phyloP scores from a whole-genome alignment of 2,113 vertebrate genomes.

The Danionella cerebrum region DNA sequence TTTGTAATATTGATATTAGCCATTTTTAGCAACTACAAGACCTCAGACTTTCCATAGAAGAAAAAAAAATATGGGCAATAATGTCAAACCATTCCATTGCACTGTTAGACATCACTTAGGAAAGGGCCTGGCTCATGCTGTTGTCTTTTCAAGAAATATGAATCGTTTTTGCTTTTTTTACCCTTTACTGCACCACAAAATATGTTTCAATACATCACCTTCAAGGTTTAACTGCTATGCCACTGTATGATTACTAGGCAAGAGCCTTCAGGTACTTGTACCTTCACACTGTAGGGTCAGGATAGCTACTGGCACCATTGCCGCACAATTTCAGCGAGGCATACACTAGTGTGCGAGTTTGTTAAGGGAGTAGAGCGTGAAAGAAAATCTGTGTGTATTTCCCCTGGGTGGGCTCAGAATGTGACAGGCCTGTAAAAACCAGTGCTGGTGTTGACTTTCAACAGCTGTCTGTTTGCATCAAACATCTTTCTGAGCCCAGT shows the following conservation, averaged over 20 bases:
- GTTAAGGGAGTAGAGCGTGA: conserved; percentile 9
- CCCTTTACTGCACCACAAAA: too few relatives aligned
- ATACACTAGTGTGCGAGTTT: conserved; percentile 16
- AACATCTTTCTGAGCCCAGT: conserved; percentile 3
- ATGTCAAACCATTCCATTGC: too few relatives aligned
- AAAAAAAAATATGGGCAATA: too few relatives aligned
- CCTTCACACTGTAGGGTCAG: neutral
- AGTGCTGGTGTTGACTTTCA: conserved; percentile 29
- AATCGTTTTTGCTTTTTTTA: too few relatives aligned
- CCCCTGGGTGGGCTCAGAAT: conserved; percentile 28
- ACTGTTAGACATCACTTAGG: too few relatives aligned
- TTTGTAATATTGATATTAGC: too few relatives aligned
- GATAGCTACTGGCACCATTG: neutral
- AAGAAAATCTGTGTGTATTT: conserved; percentile 25
- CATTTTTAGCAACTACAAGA: too few relatives aligned
- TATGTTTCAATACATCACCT: too few relatives aligned
- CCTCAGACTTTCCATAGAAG: too few relatives aligned
- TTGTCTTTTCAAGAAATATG: too few relatives aligned
- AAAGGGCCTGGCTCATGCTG: too few relatives aligned
- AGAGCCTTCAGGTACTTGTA: neutral
- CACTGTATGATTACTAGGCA: neutral
- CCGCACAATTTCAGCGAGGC: conserved; percentile 1
- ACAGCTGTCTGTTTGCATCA: conserved; percentile 35
- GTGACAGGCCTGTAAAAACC: conserved; percentile 33
- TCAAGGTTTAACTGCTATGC: too few relatives aligned